These are phyloP conservation scores for Pachypanchax playfairii DNA, from an alignment of 2,113 vertebrate genomes.

Conservation along the genomic window DNA sequence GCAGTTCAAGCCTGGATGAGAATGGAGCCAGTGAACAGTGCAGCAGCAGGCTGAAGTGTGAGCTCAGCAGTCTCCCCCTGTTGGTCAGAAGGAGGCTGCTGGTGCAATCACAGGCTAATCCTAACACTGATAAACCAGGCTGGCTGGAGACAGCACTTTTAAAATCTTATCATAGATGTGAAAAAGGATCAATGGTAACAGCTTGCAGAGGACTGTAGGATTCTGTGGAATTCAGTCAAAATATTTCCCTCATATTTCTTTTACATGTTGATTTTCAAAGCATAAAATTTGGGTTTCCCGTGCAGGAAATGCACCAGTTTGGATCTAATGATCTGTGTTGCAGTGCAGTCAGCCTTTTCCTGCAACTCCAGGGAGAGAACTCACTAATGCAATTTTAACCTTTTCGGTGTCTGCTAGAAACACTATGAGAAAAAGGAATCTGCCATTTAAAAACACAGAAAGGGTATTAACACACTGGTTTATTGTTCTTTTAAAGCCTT, in stretches of 20 bases:
- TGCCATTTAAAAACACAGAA: slow-evolving; percentile 13
- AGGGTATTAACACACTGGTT: not conserved
- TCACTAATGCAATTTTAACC: slow-evolving; percentile 18
- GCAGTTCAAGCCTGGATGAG: slow-evolving; percentile 48
- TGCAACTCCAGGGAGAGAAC: slow-evolving; percentile 28
- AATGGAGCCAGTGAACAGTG: slow-evolving; percentile 7
- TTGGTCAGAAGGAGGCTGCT: slow-evolving; percentile 21
- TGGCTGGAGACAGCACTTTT: not conserved
- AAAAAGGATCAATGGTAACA: not conserved
- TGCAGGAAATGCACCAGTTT: slow-evolving; percentile 20
- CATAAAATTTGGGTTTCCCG: not conserved
- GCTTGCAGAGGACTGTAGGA: too few relatives aligned
- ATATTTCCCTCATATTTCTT: too few relatives aligned
- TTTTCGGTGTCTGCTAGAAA: not conserved
- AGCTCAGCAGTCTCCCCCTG: slow-evolving; percentile 53
- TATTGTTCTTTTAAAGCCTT: not conserved
- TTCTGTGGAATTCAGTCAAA: not conserved
- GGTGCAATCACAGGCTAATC: slow-evolving; percentile 25
- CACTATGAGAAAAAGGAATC: not conserved
- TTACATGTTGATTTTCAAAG: too few relatives aligned
- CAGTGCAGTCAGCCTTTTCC: slow-evolving; percentile 39
- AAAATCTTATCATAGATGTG: not conserved
- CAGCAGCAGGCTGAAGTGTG: slow-evolving; percentile 22
- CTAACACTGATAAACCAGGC: not conserved
- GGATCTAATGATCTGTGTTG: slow-evolving; percentile 16